A percentile compares a stretch with the other conserved stretches of the same genome.
Evolutionary conservation across 2,888 invertebrate species (phyloP).

Genomic region (Drosophila basisetae): DNA sequence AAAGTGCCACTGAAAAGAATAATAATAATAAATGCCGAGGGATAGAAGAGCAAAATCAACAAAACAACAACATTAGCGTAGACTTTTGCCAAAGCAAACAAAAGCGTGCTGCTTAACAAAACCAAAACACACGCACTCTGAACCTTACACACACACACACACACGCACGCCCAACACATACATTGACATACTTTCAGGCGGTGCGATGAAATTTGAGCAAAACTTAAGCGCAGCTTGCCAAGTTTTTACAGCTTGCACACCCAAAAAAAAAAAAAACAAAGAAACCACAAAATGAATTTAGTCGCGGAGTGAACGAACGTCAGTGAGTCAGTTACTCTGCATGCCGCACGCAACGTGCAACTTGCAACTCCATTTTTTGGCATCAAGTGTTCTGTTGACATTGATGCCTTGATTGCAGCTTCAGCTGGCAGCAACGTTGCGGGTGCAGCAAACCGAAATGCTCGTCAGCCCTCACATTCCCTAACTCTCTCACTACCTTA

Average conservation of each 20-base stretch:
- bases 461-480: neutral
- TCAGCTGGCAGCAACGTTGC: constrained; percentile 21
- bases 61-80: constrained; percentile 58
- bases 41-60: constrained; percentile 52
- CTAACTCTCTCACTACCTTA: neutral
- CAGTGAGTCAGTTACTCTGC: constrained; percentile 6
- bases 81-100: constrained; percentile 48
- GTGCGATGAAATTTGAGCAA: constrained; percentile 28
- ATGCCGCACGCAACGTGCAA: constrained; percentile 9
- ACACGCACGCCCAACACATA: neutral
- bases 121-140: constrained; percentile 32
- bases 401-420: constrained; percentile 51
- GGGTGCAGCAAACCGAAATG: constrained; percentile 1
- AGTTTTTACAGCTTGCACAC: constrained; percentile 37
- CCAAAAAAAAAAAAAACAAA: constrained; percentile 13
- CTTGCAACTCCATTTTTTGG: constrained; percentile 33
- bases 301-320: constrained; percentile 5
- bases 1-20: constrained; percentile 33
- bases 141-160: constrained; percentile 9
- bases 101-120: constrained; percentile 27
- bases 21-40: constrained; percentile 13
- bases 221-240: constrained; percentile 49
- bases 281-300: constrained; percentile 38
- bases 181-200: constrained; percentile 3
- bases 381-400: constrained; percentile 53